Percentiles rank a stretch among this genome's conserved stretches.
Conservation (phyloP, 1,140 invertebrate species). For the Sycobia sp. region DNA sequence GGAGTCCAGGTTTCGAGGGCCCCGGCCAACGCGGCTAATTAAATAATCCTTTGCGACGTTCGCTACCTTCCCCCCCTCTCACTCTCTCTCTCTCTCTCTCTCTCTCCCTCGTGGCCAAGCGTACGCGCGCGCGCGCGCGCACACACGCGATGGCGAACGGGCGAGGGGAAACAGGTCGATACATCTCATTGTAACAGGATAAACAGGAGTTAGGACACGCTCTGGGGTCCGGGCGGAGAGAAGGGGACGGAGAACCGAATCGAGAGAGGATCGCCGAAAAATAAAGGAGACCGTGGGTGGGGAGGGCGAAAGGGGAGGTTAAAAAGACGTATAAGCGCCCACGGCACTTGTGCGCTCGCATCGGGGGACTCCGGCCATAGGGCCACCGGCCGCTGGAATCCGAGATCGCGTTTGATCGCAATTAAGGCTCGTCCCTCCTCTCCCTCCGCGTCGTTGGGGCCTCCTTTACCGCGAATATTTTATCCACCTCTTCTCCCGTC, state of each 20-base stretch:
- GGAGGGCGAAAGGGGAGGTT: constrained; percentile 20
- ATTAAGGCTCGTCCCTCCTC: constrained; percentile 51
- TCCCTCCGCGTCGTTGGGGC: neutral
- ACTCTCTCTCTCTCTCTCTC: too few relatives aligned
- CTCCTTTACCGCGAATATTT: constrained; percentile 54
- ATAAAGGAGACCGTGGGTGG: neutral
- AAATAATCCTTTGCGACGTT: constrained; percentile 57
- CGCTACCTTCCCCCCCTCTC: too few relatives aligned
- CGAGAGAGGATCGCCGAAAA: neutral
- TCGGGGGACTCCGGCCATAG: neutral
- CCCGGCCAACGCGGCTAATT: constrained; percentile 60
- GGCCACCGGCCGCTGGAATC: constrained; percentile 51
- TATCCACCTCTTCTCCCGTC: constrained; percentile 38
- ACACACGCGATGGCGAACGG: constrained; percentile 43
- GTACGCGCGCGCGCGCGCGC: too few relatives aligned
- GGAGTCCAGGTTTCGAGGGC: too few relatives aligned
- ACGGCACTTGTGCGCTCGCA: neutral
- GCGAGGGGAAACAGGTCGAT: constrained; percentile 54
- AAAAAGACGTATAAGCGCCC: constrained; percentile 16
- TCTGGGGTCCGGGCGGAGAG: constrained; percentile 27
- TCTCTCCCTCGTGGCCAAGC: too few relatives aligned
- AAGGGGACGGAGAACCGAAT: constrained; percentile 5
- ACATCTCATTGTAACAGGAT: constrained; percentile 62
- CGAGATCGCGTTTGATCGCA: constrained; percentile 59
- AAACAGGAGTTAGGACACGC: constrained; percentile 59